A percentile compares a stretch with the other conserved stretches of the same genome.
Conservation (phyloP, 2,797 vertebrate genomes). For the Sciurus carolinensis region DNA sequence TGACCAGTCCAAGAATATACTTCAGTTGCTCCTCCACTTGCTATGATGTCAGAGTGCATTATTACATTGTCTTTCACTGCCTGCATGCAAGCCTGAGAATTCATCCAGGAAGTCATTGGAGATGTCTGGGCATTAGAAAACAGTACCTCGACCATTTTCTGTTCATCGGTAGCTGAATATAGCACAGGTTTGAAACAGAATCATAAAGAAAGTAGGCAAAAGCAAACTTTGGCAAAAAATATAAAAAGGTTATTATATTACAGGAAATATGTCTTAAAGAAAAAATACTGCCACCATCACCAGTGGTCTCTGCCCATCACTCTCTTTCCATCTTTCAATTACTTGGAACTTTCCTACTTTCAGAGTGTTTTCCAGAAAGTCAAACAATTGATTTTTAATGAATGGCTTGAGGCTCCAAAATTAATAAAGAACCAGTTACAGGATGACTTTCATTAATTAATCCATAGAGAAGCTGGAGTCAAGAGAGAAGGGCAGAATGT, state of each 20-base stretch:
- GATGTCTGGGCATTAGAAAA: neutral
- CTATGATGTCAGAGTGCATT: neutral
- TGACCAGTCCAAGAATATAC: neutral
- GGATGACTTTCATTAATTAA: neutral
- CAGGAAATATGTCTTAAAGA: slow-evolving; percentile 36
- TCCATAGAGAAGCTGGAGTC: neutral
- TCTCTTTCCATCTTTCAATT: neutral
- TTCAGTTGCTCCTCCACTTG: neutral
- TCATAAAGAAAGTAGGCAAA: slow-evolving; percentile 3
- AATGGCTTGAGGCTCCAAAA: neutral
- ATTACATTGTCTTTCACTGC: neutral
- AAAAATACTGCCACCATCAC: neutral
- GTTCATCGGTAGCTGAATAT: neutral
- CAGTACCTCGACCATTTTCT: neutral
- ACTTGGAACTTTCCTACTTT: neutral
- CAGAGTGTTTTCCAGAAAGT: neutral
- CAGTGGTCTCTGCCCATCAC: neutral
- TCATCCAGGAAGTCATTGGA: neutral
- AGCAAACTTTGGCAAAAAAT: slow-evolving; percentile 5
- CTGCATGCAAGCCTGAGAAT: neutral
- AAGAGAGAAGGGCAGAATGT: neutral
- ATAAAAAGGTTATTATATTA: neutral
- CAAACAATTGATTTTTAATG: neutral
- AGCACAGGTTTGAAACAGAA: slow-evolving; percentile 15
- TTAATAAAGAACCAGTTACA: neutral